Evolutionary conservation across 2,797 vertebrate genomes (phyloP).

Genomic region (Bradypus variegatus): DNA sequence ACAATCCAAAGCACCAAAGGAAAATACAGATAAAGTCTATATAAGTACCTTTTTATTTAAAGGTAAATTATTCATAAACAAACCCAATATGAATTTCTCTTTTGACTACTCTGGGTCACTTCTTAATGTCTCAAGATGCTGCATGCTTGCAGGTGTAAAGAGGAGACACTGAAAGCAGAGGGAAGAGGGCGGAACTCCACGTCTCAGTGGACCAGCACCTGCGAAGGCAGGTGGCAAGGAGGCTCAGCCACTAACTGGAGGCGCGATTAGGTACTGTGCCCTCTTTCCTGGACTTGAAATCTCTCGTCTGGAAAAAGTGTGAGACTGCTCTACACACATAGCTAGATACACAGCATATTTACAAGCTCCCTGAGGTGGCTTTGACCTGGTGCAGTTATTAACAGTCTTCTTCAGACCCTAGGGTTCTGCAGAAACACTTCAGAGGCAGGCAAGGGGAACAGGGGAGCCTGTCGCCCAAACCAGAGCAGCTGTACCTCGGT

Average conservation of each 20-base stretch:
- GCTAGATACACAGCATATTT: background rate
- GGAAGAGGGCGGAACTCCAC: background rate
- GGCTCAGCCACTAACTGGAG: background rate
- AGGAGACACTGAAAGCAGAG: background rate
- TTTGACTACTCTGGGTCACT: background rate
- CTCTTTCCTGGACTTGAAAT: background rate
- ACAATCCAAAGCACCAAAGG: constrained; percentile 32
- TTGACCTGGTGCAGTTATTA: background rate
- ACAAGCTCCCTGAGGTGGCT: background rate
- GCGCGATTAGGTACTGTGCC: background rate
- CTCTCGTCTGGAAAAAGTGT: background rate
- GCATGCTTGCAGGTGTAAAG: background rate
- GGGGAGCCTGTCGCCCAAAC: no score
- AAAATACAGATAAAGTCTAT: background rate
- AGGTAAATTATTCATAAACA: background rate
- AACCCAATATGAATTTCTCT: background rate
- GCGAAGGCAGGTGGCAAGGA: background rate
- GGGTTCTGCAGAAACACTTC: background rate
- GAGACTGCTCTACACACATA: background rate
- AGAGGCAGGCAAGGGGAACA: background rate
- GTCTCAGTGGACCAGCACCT: background rate
- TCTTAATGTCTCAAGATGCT: background rate
- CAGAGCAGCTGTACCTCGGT: background rate
- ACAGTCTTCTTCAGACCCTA: background rate
- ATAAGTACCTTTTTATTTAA: background rate